Evolutionary conservation across 92 coral and sea anemone species (phyloP).

Genomic region (Isaurus tuberculatus): DNA sequence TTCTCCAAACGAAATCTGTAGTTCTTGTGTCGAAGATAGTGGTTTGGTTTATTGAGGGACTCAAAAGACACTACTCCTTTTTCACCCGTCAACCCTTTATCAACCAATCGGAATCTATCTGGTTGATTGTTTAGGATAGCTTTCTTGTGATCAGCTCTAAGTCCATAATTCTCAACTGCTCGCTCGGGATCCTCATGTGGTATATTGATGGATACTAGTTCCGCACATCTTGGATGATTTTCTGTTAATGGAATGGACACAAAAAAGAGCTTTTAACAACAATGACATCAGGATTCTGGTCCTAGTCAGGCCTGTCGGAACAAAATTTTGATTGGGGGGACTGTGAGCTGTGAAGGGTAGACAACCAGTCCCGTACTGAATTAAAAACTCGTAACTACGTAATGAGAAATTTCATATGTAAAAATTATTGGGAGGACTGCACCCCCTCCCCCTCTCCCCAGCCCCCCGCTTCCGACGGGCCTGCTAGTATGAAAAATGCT

Average conservation of each 20-base stretch:
- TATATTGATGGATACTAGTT: slow-evolving; percentile 66
- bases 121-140: slow-evolving; percentile 68
- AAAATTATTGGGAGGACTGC: too few relatives aligned
- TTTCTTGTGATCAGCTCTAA: slow-evolving; percentile 64
- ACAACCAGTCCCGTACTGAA: too few relatives aligned
- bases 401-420: too few relatives aligned
- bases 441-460: too few relatives aligned
- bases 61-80: slow-evolving; percentile 85
- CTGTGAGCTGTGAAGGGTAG: too few relatives aligned
- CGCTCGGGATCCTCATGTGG: slow-evolving; percentile 61
- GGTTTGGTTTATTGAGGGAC: slow-evolving; percentile 69
- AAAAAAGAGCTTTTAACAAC: too few relatives aligned
- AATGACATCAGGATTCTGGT: too few relatives aligned
- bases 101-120: slow-evolving; percentile 69
- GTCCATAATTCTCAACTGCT: slow-evolving; percentile 64
- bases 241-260: neutral
- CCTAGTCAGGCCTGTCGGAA: too few relatives aligned
- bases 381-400: too few relatives aligned
- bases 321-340: too few relatives aligned
- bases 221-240: slow-evolving; percentile 62
- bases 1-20: slow-evolving; percentile 82
- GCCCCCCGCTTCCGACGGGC: too few relatives aligned
- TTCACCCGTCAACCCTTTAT: slow-evolving; percentile 66
- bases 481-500: too few relatives aligned
- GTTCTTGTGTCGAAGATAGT: slow-evolving; percentile 82